phyloP scores from a whole-genome alignment of 2,113 vertebrate genomes.

The Hemiscyllium ocellatum region DNA sequence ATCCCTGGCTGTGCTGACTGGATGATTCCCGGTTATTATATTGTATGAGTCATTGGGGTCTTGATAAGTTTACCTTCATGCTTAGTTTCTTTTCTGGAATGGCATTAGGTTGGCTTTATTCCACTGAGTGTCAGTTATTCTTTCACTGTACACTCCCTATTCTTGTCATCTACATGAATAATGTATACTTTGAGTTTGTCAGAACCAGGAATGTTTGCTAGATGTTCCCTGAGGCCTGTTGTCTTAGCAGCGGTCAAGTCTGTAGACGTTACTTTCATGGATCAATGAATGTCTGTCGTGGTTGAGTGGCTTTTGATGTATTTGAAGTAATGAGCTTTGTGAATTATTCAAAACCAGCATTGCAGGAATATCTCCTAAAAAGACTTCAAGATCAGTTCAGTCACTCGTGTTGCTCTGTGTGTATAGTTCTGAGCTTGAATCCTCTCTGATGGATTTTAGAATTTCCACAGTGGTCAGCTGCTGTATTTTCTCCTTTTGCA shows the following conservation, averaged over 20 bases:
- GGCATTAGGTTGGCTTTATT: neutral
- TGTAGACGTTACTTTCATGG: neutral
- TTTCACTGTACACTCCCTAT: neutral
- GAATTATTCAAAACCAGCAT: neutral
- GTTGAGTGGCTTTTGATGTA: neutral
- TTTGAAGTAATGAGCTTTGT: neutral
- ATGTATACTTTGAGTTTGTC: neutral
- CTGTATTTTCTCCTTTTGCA: neutral
- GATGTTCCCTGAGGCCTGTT: neutral
- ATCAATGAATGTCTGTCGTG: neutral
- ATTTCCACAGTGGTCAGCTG: neutral
- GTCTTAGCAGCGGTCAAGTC: neutral
- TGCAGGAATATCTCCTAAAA: neutral
- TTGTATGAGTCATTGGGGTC: neutral
- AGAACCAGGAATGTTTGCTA: neutral
- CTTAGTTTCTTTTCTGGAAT: neutral
- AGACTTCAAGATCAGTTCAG: neutral
- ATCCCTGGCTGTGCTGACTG: neutral
- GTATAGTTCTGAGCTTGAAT: too few relatives aligned
- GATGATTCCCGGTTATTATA: neutral
- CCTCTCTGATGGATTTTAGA: too few relatives aligned
- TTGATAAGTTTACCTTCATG: neutral
- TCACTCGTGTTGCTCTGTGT: neutral
- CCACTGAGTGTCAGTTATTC: neutral
- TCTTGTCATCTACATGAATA: neutral